phyloP scores from a whole-genome alignment of 2,797 vertebrate species.

The Sitta carolinensis region DNA sequence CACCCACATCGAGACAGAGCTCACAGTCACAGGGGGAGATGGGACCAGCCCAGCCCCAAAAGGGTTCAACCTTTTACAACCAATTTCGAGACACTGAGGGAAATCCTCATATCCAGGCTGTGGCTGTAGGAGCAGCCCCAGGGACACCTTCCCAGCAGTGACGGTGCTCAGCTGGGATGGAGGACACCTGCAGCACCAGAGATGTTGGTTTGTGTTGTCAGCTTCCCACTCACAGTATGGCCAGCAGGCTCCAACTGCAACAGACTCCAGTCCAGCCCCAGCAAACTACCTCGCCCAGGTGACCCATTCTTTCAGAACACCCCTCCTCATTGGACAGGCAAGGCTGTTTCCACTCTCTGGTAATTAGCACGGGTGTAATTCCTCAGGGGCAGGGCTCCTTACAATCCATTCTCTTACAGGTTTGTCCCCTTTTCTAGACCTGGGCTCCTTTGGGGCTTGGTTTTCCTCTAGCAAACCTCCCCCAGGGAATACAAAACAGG shows the following conservation, averaged over 20 bases:
- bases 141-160: background rate
- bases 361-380: no score
- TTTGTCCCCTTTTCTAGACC: background rate
- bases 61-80: background rate
- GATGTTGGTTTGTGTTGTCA: background rate
- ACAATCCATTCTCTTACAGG: no score
- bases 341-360: no score
- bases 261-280: no score
- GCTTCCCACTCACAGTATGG: no score
- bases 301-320: no score
- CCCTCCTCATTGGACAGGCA: no score
- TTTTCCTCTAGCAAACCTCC: background rate
- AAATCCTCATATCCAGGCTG: accelerated
- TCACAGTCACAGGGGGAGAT: background rate
- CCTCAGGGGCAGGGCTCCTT: no score
- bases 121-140: background rate
- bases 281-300: no score
- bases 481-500: background rate
- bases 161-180: accelerated
- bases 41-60: background rate
- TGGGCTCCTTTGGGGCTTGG: background rate
- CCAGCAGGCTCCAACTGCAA: no score
- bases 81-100: background rate
- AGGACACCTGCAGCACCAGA: background rate
- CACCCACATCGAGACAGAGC: background rate